Base-by-base conservation (phyloP, 2,888 invertebrate genomes). In the Sycophila texana region DNA sequence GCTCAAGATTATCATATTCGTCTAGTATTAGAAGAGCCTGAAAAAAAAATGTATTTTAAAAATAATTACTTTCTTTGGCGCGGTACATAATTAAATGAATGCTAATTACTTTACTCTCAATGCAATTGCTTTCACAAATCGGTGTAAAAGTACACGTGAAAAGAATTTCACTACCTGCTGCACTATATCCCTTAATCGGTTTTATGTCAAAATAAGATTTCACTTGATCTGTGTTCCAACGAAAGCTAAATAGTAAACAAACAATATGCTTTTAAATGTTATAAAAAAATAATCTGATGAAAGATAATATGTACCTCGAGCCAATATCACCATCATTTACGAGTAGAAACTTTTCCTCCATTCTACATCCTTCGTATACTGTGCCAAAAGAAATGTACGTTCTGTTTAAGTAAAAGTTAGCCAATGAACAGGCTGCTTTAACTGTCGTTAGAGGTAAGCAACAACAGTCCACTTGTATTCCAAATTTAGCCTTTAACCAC, bases 81-180 rank as follows among this genome's bases (percentile, higher is more conserved):
- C 3, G 4, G 12, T 18, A 7, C 4, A 22, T 20, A 20, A 16
- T 12, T 13, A 3, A 63, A 18, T 10, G 10, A 18, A 63, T 18
- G 26, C 12, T 47, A 53, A n/a, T n/a, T n/a, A n/a, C 53, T 49
- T 39, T 49, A 7, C 83, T 86, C 83, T 88, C 86, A 49, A 89
- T 82, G 51, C 86, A 83, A 77, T 85, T 88, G 82, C 92, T 91
- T 63, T 92, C 88, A 39, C 13, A 53, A 51, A 85, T 85, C 2
- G 95, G 94, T 85, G 92, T 92, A 87, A 94, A 95, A 30, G 91
- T 92, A 53, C 95, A 92, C 30, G 92, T 92, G 84, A 95, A 94
- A 1, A 93, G 92, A 0, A 94, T 92, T 82, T 93, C 92, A 82
- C 92, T 93, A 51, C 92, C 93, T 0, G 94, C 92, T 4, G 94